These are phyloP conservation scores for Chaetodon trifasciatus DNA, from an alignment of 2,797 vertebrate genomes.

Conservation along the genomic window DNA sequence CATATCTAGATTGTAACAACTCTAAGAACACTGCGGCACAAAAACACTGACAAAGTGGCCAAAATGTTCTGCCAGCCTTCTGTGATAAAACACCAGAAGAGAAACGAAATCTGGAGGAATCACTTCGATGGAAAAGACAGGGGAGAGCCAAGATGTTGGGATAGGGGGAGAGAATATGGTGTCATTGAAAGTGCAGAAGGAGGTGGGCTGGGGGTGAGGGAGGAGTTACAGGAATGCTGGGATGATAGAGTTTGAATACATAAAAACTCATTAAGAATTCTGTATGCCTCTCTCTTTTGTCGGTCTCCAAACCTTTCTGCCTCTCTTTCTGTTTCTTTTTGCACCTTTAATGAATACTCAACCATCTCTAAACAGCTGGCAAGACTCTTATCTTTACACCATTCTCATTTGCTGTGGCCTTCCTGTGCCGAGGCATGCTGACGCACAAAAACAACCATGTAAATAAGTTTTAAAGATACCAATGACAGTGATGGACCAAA, in stretches of 20 bases:
- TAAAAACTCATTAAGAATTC: constrained; percentile 54
- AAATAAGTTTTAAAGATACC: not conserved
- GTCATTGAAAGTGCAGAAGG: constrained; percentile 62
- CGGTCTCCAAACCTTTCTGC: not conserved
- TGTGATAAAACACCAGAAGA: constrained; percentile 26
- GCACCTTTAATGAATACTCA: not conserved
- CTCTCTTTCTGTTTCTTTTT: constrained; percentile 19
- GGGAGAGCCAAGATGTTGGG: constrained; percentile 40
- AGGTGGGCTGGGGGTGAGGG: constrained; percentile 40
- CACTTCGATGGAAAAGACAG: constrained; percentile 50
- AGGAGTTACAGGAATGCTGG: constrained; percentile 57
- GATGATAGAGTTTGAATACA: constrained; percentile 53
- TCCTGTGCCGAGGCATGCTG: constrained; percentile 3
- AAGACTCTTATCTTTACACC: constrained; percentile 10
- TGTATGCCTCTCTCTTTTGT: constrained; percentile 12
- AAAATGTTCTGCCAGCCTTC: constrained; percentile 15
- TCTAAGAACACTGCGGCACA: constrained; percentile 9
- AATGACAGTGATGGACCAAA: constrained; percentile 19
- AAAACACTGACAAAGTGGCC: not conserved
- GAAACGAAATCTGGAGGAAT: constrained; percentile 40
- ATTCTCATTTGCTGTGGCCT: constrained; percentile 1
- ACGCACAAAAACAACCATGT: constrained; percentile 24
- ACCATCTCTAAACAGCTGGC: not conserved
- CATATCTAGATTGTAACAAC: constrained; percentile 9
- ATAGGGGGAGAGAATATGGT: constrained; percentile 41